These are phyloP conservation scores for Numenius arquata DNA, from an alignment of 2,113 vertebrate species.

Conservation along the genomic window DNA sequence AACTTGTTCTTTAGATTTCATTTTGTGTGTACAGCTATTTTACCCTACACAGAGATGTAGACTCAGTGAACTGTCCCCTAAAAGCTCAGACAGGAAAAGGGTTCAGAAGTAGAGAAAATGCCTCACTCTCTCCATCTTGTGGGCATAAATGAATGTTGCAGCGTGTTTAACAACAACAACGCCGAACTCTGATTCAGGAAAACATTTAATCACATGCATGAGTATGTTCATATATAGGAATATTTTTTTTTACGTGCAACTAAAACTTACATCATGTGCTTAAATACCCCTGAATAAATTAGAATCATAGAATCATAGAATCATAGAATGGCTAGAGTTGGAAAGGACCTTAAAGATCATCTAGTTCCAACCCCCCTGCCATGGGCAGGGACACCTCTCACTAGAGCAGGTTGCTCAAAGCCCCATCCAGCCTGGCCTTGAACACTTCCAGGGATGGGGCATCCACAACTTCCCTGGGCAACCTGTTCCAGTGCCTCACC, in stretches of 20 bases:
- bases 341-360: too few species aligned
- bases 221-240: neutral
- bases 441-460: too few species aligned
- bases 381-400: too few species aligned
- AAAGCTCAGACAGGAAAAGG: too few species aligned
- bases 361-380: too few species aligned
- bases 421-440: too few species aligned
- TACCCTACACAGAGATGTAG: neutral
- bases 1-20: neutral
- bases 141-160: neutral
- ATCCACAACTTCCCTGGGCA: too few species aligned
- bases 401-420: too few species aligned
- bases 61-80: neutral
- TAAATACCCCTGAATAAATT: neutral
- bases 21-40: neutral
- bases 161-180: rapidly evolving
- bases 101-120: neutral
- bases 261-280: neutral
- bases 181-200: neutral
- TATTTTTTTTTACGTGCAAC: neutral
- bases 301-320: too few species aligned
- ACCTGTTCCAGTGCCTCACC: too few species aligned
- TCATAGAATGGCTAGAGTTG: too few species aligned
- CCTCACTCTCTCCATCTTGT: constrained; percentile 60
- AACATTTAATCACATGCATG: rapidly evolving